phyloP scores from a whole-genome alignment of 1,140 invertebrate species.

The Procambarus clarkii region DNA sequence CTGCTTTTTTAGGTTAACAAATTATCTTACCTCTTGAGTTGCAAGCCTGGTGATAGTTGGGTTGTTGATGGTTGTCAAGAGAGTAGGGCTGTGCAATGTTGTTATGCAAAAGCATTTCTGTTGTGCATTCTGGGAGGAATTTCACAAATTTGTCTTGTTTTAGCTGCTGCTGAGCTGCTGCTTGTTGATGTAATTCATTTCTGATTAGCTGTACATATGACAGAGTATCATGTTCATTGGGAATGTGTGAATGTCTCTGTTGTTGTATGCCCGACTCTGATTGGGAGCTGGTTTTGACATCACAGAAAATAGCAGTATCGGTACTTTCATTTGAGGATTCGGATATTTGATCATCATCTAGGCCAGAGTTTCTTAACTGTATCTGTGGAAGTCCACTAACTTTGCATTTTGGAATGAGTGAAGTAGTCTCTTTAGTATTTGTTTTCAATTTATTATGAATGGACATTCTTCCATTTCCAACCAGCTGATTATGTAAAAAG shows the following conservation, averaged over 20 bases:
- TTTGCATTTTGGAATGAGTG: not conserved
- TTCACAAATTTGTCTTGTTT: not conserved
- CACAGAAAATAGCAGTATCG: conserved; percentile 33
- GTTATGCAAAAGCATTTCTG: not conserved
- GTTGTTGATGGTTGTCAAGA: not conserved
- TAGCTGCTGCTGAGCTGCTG: not conserved
- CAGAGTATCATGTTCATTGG: not conserved
- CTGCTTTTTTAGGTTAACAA: not conserved
- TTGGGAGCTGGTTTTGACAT: not conserved
- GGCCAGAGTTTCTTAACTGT: not conserved
- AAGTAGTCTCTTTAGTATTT: not conserved
- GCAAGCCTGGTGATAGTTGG: not conserved
- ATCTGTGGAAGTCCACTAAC: not conserved
- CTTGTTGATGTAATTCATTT: not conserved
- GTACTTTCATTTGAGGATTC: conserved; percentile 28
- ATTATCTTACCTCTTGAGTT: not conserved
- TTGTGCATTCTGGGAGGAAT: not conserved
- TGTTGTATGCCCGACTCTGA: not conserved
- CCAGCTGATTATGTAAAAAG: not conserved
- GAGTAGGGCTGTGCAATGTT: not conserved
- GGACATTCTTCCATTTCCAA: not conserved
- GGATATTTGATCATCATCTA: conserved; percentile 16
- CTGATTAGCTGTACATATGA: not conserved
- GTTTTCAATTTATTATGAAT: not conserved
- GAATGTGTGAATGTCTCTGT: not conserved